phyloP scores from a whole-genome alignment of 2,888 invertebrate genomes.

The Pyrocoelia pectoralis region DNA sequence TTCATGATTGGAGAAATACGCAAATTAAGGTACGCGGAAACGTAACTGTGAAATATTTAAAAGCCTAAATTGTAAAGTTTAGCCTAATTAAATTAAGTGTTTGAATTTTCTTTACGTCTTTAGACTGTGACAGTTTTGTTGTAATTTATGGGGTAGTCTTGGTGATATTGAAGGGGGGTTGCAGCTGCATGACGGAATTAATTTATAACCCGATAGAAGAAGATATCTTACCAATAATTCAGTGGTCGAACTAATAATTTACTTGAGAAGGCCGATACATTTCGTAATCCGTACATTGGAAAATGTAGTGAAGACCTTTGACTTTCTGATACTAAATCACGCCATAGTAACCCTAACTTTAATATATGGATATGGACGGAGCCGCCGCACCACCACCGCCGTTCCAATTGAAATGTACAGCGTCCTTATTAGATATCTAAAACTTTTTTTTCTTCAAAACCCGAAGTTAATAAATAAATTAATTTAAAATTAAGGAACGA shows the following conservation, averaged over 20 bases:
- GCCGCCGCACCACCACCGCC: not conserved
- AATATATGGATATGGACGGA: slow-evolving; percentile 48
- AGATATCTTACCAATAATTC: slow-evolving; percentile 30
- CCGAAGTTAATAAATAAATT: slow-evolving; percentile 11
- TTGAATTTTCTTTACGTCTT: too few relatives aligned
- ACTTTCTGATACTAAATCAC: slow-evolving; percentile 50
- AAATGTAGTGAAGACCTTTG: slow-evolving; percentile 52
- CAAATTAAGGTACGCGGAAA: not conserved
- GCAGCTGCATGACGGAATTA: not conserved
- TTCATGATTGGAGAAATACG: not conserved
- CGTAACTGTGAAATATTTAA: not conserved
- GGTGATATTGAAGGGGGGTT: not conserved
- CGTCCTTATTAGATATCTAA: not conserved
- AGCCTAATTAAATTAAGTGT: not conserved
- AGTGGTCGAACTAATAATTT: slow-evolving; percentile 34
- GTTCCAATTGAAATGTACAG: slow-evolving; percentile 43
- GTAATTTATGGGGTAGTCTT: too few relatives aligned
- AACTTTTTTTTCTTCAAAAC: not conserved
- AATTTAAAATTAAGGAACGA: slow-evolving; percentile 9
- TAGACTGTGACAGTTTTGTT: too few relatives aligned
- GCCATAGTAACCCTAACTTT: slow-evolving; percentile 47
- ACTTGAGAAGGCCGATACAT: slow-evolving; percentile 45
- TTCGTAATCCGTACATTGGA: slow-evolving; percentile 49
- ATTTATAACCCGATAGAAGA: not conserved
- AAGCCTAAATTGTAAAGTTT: not conserved